Conservation (phyloP, 2,113 vertebrate genomes). For the Pardalotus punctatus region DNA sequence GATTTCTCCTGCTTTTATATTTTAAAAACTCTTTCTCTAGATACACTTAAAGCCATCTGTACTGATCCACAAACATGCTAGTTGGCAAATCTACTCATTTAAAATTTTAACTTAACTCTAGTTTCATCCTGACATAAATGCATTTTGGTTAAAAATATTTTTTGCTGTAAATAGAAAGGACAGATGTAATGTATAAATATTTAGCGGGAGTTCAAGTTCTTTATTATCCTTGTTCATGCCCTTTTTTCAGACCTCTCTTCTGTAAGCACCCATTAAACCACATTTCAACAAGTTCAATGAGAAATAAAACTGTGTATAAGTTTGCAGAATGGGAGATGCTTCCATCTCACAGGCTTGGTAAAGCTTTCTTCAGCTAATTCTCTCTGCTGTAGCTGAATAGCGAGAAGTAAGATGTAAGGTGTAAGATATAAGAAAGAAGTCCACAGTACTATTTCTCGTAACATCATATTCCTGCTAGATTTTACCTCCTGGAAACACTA, state of each 20-base stretch:
- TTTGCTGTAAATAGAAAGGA: not conserved
- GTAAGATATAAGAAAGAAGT: not conserved
- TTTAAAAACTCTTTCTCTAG: not conserved
- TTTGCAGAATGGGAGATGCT: not conserved
- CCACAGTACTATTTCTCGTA: not conserved
- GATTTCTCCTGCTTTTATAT: not conserved
- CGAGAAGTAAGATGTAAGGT: not conserved
- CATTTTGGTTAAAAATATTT: not conserved
- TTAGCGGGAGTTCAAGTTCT: not conserved
- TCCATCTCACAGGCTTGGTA: not conserved
- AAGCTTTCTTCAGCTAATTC: not conserved
- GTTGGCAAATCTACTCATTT: not conserved
- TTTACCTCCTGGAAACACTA: not conserved
- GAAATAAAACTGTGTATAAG: not conserved
- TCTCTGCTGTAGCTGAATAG: not conserved
- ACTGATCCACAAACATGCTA: not conserved
- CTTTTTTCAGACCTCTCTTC: not conserved
- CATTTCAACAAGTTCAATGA: not conserved
- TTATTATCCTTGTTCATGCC: not conserved
- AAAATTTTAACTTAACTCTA: not conserved
- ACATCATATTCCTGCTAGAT: not conserved
- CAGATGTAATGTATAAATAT: not conserved
- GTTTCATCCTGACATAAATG: not conserved
- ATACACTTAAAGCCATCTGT: not conserved
- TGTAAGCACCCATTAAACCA: not conserved